A percentile compares a stretch with the other conserved stretches of the same genome.
These are phyloP conservation scores for Amblyopsis hoosieri DNA, from an alignment of 2,797 vertebrate species.

Conservation along the genomic window DNA sequence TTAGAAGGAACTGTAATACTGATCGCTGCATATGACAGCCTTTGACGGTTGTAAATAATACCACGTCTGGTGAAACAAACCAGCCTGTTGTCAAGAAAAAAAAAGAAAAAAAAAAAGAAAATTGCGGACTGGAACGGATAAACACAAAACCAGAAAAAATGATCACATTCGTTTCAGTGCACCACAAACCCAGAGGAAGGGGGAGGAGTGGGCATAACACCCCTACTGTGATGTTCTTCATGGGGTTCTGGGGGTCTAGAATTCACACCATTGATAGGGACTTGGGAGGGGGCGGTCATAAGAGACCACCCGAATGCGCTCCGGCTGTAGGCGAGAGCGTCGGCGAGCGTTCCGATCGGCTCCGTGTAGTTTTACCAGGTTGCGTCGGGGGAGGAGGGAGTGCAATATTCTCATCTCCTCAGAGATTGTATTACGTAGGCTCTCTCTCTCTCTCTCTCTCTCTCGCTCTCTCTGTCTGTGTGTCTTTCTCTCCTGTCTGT, in stretches of 20 bases:
- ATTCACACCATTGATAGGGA: too few relatives aligned
- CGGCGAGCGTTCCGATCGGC: background rate
- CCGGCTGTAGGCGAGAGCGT: too few relatives aligned
- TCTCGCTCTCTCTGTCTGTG: background rate
- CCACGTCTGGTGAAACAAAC: slow-evolving; percentile 61
- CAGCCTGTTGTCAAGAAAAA: slow-evolving; percentile 39
- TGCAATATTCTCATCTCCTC: slow-evolving; percentile 24
- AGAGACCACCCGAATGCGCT: too few relatives aligned
- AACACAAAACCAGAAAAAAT: background rate
- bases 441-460: background rate
- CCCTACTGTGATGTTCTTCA: too few relatives aligned
- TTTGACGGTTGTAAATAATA: slow-evolving; percentile 60
- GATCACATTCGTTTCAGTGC: too few relatives aligned
- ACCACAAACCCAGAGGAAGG: too few relatives aligned
- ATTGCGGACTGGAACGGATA: slow-evolving; percentile 1
- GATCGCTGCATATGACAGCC: slow-evolving; percentile 64
- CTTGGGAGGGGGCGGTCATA: too few relatives aligned
- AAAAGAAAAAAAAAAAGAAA: slow-evolving; percentile 16
- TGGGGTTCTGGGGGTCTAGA: too few relatives aligned
- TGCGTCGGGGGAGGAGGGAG: slow-evolving; percentile 24
- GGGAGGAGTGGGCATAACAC: too few relatives aligned
- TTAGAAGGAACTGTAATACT: slow-evolving; percentile 68
- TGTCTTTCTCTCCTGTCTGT: background rate
- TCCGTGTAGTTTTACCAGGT: slow-evolving; percentile 17
- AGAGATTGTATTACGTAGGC: slow-evolving; percentile 13